Evolutionary conservation across 2,888 invertebrate genomes (phyloP), one percentile per base, ranked within the genome.

Genomic region (Pycnomerus fuliginosus): DNA sequence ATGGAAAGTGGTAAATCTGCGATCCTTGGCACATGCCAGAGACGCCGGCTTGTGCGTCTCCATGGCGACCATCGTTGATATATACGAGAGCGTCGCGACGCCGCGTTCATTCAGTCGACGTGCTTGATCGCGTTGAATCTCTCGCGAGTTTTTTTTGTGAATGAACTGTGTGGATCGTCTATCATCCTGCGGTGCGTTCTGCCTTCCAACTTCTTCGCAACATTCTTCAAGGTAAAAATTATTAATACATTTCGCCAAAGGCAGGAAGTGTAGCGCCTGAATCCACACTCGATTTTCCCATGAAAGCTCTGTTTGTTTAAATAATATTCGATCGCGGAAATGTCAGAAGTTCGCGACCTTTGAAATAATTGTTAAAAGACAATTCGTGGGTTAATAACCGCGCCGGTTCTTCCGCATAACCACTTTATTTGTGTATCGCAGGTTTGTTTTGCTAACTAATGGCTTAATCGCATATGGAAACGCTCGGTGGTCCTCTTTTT

Each of bases 1-100:
- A n/a, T n/a, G n/a, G 12, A 30, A 23, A 38, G 38, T 34, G 40
- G 33, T 25, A 27, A 24, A 40, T 33, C 40, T 34, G 32, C 31
- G 14, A 45, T 48, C 51, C 55, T 51, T 55, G 53, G 47, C 55
- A 51, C 50, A 53, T 48, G 51, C 37, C 39, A 30, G 27, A 17
- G 42, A 31, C 46, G 48, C 16, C 38, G 49, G 43, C 50, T 54
- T 55, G 53, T 48, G 48, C 60, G 66, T 68, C 52, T 41, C 62
- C 62, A 66, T 63, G 57, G 57, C 50, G 52, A 67, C 64, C 34
- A 54, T 36, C 48, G 53, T 52, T 64, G 44, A 65, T 69, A 69
- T 64, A 67, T 65, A 63, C 61, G 48, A 35, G 40, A 43, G 65
- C 67, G 67, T 65, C 67, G 62, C 58, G 66, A 66, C 63, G 65